Evolutionary conservation across 2,797 vertebrate species (phyloP).

Genomic region (Holocentrus rufus): DNA sequence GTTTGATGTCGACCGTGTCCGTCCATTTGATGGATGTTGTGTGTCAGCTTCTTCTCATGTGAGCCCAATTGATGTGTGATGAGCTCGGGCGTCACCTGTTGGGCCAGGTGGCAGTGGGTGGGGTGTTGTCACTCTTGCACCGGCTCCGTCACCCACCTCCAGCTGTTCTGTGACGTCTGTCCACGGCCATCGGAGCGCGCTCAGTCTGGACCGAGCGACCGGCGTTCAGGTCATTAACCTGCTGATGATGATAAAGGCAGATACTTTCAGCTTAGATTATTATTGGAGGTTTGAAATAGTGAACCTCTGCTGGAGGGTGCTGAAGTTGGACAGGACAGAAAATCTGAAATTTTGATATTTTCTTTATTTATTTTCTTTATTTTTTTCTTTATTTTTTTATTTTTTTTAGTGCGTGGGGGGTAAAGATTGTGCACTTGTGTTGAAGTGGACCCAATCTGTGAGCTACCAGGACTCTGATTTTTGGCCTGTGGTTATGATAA

Average conservation of each 20-base stretch:
- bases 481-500: too few relatives aligned
- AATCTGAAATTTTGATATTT: too few relatives aligned
- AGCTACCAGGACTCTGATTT: too few relatives aligned
- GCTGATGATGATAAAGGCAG: not conserved
- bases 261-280: too few relatives aligned
- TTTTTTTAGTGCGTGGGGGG: not conserved
- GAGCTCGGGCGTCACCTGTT: conserved; percentile 52
- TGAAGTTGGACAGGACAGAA: not conserved
- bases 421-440: not conserved
- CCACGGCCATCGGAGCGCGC: conserved; percentile 15
- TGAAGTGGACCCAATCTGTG: too few relatives aligned
- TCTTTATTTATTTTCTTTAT: too few relatives aligned
- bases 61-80: conserved; percentile 31
- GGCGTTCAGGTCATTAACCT: conserved; percentile 5
- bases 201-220: not conserved
- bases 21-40: conserved; percentile 63
- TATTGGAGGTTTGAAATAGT: not conserved
- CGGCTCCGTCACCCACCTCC: conserved; percentile 49
- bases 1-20: conserved; percentile 72
- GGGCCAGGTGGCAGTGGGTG: conserved; percentile 64
- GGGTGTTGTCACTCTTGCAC: conserved; percentile 40
- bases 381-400: too few relatives aligned
- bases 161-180: conserved; percentile 57
- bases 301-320: not conserved
- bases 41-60: conserved; percentile 53